Percentiles rank a stretch among this genome's conserved stretches.
Evolutionary conservation across 2,113 vertebrate species (phyloP).

Genomic region (Strix uralensis): DNA sequence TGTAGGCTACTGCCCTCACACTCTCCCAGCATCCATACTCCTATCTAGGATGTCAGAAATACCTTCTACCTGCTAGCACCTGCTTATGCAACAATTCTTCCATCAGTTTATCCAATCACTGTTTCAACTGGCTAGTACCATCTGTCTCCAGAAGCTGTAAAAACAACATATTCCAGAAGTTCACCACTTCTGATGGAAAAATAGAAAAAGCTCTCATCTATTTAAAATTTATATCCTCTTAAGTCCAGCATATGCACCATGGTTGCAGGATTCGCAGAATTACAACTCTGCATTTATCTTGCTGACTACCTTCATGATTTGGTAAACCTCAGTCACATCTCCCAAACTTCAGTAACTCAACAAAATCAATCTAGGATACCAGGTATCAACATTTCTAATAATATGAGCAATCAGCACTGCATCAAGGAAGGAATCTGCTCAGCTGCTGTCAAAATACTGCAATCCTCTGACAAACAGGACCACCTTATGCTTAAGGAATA

Average conservation of each 20-base stretch:
- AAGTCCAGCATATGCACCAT: background rate
- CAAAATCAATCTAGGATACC: background rate
- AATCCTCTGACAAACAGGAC: background rate
- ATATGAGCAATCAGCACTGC: background rate
- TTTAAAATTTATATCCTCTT: background rate
- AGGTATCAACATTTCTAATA: background rate
- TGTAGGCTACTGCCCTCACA: background rate
- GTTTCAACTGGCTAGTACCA: background rate
- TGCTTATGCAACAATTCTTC: background rate
- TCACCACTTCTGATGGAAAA: background rate
- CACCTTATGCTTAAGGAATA: background rate
- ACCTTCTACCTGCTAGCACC: background rate
- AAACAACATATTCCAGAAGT: background rate
- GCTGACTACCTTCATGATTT: background rate
- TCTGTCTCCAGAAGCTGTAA: background rate
- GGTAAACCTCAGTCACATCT: background rate
- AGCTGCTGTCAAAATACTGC: background rate
- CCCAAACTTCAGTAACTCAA: background rate
- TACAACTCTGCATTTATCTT: background rate
- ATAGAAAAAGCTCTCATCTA: background rate
- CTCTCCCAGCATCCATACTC: background rate
- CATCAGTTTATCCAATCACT: background rate
- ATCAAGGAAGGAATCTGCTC: background rate
- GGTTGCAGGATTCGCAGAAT: background rate
- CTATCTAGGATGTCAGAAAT: background rate